phyloP scores from a whole-genome alignment of 2,888 invertebrate species.

The Cabera pusaria region DNA sequence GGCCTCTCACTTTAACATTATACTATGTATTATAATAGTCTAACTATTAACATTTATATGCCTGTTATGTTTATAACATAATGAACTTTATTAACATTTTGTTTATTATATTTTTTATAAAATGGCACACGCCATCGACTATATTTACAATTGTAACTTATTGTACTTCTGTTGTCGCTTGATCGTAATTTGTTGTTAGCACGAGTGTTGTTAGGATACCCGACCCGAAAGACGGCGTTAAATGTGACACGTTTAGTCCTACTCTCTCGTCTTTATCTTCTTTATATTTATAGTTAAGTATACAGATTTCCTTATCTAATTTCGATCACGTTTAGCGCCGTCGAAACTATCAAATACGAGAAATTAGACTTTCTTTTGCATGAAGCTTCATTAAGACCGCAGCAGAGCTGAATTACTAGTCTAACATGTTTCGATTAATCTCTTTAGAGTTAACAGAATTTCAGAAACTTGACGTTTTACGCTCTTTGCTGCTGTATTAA shows the following conservation, averaged over 20 bases:
- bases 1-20: slow-evolving; percentile 82
- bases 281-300: slow-evolving; percentile 31
- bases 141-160: slow-evolving; percentile 76
- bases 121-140: slow-evolving; percentile 83
- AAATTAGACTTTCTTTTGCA: slow-evolving; percentile 32
- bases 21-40: slow-evolving; percentile 83
- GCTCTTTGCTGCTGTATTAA: slow-evolving; percentile 30
- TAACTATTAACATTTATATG: slow-evolving; percentile 83
- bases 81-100: slow-evolving; percentile 80
- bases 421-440: slow-evolving; percentile 20
- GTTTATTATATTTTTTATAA: slow-evolving; percentile 56
- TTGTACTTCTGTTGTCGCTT: slow-evolving; percentile 78
- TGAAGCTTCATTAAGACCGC: slow-evolving; percentile 42
- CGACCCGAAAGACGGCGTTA: slow-evolving; percentile 56
- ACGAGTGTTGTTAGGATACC: slow-evolving; percentile 77
- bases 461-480: slow-evolving; percentile 18
- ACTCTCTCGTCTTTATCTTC: neutral
- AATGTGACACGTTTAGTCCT: slow-evolving; percentile 44
- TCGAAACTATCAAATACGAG: slow-evolving; percentile 32
- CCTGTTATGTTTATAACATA: slow-evolving; percentile 83
- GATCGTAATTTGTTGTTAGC: slow-evolving; percentile 73
- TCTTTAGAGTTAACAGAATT: slow-evolving; percentile 20
- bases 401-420: slow-evolving; percentile 31
- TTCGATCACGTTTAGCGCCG: slow-evolving; percentile 57
- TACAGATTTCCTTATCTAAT: slow-evolving; percentile 31